phyloP scores from a whole-genome alignment of 2,113 vertebrate species.

The Narcine bancroftii region DNA sequence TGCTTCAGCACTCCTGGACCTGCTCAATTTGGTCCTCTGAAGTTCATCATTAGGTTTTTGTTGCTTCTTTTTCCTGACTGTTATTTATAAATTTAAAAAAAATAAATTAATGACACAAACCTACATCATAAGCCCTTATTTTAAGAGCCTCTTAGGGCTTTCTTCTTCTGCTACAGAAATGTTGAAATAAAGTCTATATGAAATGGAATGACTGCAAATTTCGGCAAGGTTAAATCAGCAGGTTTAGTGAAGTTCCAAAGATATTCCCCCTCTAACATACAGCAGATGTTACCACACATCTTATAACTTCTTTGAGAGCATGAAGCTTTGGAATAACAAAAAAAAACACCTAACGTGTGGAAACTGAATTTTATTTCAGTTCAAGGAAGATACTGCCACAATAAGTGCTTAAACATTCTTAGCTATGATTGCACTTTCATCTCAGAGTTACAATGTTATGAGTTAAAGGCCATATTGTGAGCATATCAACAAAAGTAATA shows the following conservation, averaged over 20 bases:
- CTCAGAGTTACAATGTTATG: neutral
- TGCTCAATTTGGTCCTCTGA: neutral
- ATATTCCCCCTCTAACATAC: neutral
- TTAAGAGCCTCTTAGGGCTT: neutral
- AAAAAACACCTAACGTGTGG: neutral
- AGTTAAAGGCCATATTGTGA: neutral
- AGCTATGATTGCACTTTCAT: neutral
- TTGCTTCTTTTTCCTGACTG: neutral
- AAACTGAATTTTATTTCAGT: neutral
- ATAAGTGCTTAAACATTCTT: neutral
- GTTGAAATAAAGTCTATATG: neutral
- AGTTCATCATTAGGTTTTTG: neutral
- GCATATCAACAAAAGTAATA: no score
- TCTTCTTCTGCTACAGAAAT: neutral
- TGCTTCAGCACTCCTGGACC: neutral
- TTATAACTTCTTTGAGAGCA: neutral
- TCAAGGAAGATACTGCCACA: neutral
- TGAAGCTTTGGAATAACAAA: neutral
- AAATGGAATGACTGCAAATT: neutral
- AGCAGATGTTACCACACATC: neutral
- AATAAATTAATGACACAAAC: neutral
- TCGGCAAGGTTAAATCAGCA: neutral
- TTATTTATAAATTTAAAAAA: neutral
- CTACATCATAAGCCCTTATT: neutral
- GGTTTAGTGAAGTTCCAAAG: neutral